phyloP scores from a whole-genome alignment of 2,797 vertebrate species.

The Aulostomus chinensis region DNA sequence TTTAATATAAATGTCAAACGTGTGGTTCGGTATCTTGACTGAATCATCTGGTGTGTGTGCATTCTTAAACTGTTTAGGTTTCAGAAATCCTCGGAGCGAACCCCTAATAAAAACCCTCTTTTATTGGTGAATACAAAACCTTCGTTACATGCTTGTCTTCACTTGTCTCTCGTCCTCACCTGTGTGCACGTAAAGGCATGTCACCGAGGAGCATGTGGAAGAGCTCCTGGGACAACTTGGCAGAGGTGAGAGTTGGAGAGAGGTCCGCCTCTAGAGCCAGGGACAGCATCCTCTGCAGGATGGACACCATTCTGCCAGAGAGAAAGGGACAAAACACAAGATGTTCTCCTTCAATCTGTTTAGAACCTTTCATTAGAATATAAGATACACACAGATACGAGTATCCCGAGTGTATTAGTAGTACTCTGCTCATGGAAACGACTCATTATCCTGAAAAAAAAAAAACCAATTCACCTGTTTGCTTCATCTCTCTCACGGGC shows the following conservation, averaged over 20 bases:
- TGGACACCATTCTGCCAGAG: conserved; percentile 75
- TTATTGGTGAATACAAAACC: neutral
- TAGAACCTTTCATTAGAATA: too few species aligned
- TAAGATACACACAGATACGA: neutral
- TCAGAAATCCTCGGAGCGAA: too few species aligned
- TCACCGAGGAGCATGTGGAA: conserved; percentile 81
- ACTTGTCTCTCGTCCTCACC: conserved; percentile 45
- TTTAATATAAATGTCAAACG: too few species aligned
- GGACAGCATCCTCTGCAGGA: conserved; percentile 90
- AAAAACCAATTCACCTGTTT: conserved; percentile 59
- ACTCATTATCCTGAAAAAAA: neutral
- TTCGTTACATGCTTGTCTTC: neutral
- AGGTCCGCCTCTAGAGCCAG: conserved; percentile 91
- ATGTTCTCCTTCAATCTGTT: neutral
- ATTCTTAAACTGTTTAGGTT: too few species aligned
- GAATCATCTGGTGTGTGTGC: too few species aligned
- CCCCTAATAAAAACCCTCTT: neutral
- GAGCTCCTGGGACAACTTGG: conserved; percentile 87
- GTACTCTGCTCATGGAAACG: neutral
- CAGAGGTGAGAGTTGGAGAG: conserved; percentile 85
- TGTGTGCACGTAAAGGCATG: conserved; percentile 64
- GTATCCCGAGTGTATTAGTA: too few species aligned
- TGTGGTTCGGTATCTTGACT: too few species aligned
- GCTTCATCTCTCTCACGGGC: conserved; percentile 63
- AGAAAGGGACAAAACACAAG: conserved; percentile 2